Evolutionary conservation across 2,797 vertebrate species (phyloP), one percentile per base, ranked within the genome.

Genomic region (Nannoperca obscura): DNA sequence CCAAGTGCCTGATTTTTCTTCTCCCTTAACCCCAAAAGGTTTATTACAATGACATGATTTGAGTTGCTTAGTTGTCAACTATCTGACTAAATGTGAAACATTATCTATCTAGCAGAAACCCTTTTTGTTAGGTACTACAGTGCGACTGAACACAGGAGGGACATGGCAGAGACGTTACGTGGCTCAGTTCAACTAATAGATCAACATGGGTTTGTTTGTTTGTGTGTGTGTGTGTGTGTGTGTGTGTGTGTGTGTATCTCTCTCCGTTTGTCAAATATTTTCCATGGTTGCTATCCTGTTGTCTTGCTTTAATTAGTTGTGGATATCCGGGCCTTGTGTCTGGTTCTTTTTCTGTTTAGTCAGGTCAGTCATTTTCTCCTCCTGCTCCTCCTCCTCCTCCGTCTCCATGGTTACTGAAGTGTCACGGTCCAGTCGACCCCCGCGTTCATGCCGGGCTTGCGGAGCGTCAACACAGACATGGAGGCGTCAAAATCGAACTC

Each of bases 381-480:
- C 27, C 50, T 74, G 27, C 47, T 49, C 15, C 24, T 61, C 34
- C 47, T 47, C 40, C 36, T 64, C 27, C 59, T 42, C 11, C 0
- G 11, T 85, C 76, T 66, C 62, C 11, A 4, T 63, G 34, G 86
- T 94, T 96, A 98, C 94, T 95, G 95, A 60, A 98, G 85, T 9
- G 82, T 80, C 74, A 98, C 90, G 7, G 80, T 96, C 96, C 97
- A 98, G 90, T 97, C 95, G 0, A 83, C 90, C 11, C 95, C 96
- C 12, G 95, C 94, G 0, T 92, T 97, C 91, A 98, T 93, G 3
- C 96, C 95, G 0, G 97, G 97, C 80, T 98, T 98, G 65, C 97
- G 96, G 50, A 98, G 80, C 11, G 95, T 96, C 85, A 97, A 79
- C 78, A 97, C 94, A 0, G 96, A 96, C 69, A 95, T 95, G 61